Conservation (phyloP, 2,113 vertebrate species). For the Fulica atra region DNA sequence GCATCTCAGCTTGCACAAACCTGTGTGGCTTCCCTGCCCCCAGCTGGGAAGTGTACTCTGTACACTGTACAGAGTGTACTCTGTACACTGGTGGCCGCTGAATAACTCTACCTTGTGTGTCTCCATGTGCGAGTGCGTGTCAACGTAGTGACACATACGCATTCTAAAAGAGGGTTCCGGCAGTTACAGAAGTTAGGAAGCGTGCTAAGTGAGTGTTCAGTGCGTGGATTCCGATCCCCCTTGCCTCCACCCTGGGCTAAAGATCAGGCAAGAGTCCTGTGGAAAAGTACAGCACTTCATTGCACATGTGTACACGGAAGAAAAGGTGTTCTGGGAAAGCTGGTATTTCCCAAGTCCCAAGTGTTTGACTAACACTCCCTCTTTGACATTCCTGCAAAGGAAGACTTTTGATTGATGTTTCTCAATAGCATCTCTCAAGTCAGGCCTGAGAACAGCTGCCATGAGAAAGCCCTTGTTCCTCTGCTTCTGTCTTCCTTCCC, state of each 20-base stretch:
- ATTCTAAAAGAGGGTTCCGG: background rate
- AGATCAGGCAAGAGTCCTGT: background rate
- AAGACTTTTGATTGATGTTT: background rate
- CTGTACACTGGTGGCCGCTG: fast-evolving
- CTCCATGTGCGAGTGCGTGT: fast-evolving
- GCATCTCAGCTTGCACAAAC: background rate
- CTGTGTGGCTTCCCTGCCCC: background rate
- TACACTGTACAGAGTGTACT: too few relatives aligned
- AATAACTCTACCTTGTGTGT: background rate
- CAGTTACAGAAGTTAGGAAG: background rate
- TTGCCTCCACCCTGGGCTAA: background rate
- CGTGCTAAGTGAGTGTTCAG: background rate
- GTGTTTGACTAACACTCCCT: background rate
- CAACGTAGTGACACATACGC: background rate
- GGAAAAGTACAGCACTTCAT: background rate
- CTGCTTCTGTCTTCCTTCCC: background rate
- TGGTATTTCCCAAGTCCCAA: background rate
- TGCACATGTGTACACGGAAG: background rate
- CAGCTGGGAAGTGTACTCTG: too few relatives aligned
- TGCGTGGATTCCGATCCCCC: background rate
- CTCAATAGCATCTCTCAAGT: background rate
- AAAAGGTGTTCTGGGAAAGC: background rate
- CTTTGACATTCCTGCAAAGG: background rate
- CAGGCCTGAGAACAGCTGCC: background rate
- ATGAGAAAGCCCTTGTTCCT: background rate